Conservation (phyloP, 2,888 invertebrate genomes). For the Ochropacha duplaris region DNA sequence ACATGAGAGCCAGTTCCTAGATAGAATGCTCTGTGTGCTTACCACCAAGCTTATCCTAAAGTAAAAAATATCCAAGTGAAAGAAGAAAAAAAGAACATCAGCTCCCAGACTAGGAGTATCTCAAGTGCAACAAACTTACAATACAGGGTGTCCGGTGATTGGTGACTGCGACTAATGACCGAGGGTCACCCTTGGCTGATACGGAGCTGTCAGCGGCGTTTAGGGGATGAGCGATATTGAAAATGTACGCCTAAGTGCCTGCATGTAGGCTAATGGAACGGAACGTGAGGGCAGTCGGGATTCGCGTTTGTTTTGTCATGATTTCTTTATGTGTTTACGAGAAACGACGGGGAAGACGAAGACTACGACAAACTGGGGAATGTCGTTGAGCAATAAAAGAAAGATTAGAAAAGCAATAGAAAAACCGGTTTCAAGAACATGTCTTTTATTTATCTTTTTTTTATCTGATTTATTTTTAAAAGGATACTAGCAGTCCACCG, state of each 20-base stretch:
- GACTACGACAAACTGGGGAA: too few relatives aligned
- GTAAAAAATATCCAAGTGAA: not conserved
- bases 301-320: not conserved
- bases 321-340: too few relatives aligned
- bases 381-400: too few relatives aligned
- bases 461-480: too few relatives aligned
- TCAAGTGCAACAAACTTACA: conserved; percentile 53
- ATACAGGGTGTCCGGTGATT: conserved; percentile 39
- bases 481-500: too few relatives aligned
- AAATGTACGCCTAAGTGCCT: conserved; percentile 33
- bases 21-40: too few relatives aligned
- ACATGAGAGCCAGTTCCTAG: too few relatives aligned
- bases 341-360: too few relatives aligned
- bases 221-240: conserved; percentile 38
- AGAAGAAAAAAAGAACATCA: conserved; percentile 5
- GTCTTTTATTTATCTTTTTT: too few relatives aligned
- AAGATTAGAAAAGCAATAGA: too few relatives aligned
- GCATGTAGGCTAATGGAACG: conserved; percentile 37
- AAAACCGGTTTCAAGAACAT: too few relatives aligned
- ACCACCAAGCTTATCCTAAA: too few relatives aligned
- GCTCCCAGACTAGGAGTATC: conserved; percentile 32
- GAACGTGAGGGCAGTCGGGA: conserved; percentile 4
- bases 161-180: conserved; percentile 55
- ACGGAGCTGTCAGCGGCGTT: conserved; percentile 42
- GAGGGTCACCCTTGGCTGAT: conserved; percentile 29